Evolutionary conservation across 2,113 vertebrate species (phyloP).

Genomic region (Acanthochromis polyacanthus): DNA sequence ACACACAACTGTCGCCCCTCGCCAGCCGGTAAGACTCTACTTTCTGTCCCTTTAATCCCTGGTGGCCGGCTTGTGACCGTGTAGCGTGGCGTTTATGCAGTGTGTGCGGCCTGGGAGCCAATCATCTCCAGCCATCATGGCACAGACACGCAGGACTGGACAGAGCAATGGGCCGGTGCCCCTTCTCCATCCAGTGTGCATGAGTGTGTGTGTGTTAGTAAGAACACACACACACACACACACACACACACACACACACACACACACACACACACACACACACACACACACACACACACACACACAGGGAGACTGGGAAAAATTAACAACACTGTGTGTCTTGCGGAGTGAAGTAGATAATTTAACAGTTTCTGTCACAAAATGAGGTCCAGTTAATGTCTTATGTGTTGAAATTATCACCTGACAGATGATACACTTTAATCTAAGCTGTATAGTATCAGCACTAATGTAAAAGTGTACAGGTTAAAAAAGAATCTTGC

Average conservation of each 20-base stretch:
- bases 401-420: conserved; percentile 18
- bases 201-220: conserved; percentile 19
- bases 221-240: neutral
- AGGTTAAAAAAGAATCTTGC: conserved; percentile 18
- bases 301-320: conserved; percentile 14
- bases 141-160: conserved; percentile 83
- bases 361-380: conserved; percentile 26
- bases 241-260: too few species aligned
- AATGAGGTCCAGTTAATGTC: neutral
- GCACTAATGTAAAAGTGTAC: conserved; percentile 7
- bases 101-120: conserved; percentile 75
- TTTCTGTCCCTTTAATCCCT: conserved; percentile 80
- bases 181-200: conserved; percentile 48
- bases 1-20: conserved; percentile 43
- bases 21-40: conserved; percentile 59
- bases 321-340: conserved; percentile 47
- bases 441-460: conserved; percentile 15
- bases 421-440: conserved; percentile 17
- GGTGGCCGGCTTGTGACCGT: conserved; percentile 77
- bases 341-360: conserved; percentile 23
- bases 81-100: conserved; percentile 72
- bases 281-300: too few species aligned
- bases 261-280: too few species aligned
- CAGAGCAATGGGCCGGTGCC: conserved; percentile 78
- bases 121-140: conserved; percentile 84